Conservation (phyloP, 2,888 invertebrate species). For the Mayetiola destructor region DNA sequence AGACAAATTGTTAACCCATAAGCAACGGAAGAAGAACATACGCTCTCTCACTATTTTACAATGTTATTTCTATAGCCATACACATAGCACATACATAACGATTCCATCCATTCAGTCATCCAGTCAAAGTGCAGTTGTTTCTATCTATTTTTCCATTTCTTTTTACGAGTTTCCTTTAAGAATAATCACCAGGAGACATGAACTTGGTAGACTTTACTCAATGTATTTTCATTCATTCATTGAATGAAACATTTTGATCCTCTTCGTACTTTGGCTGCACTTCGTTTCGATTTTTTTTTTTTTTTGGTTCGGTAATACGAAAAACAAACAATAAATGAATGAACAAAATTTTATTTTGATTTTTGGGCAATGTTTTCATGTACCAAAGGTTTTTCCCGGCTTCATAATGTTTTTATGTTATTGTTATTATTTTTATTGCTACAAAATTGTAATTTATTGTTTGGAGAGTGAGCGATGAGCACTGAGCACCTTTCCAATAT, state of each 20-base stretch:
- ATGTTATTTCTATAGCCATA: neutral
- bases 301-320: neutral
- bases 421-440: slow-evolving; percentile 10
- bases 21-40: slow-evolving; percentile 3
- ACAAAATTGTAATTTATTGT: slow-evolving; percentile 6
- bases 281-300: neutral
- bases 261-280: neutral
- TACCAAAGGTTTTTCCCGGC: neutral
- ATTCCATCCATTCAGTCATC: neutral
- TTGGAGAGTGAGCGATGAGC: neutral
- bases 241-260: neutral
- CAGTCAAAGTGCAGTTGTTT: too few relatives aligned
- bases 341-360: slow-evolving; percentile 6
- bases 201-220: too few relatives aligned
- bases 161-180: too few relatives aligned
- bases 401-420: neutral
- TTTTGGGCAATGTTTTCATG: neutral
- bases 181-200: too few relatives aligned
- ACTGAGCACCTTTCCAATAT: neutral
- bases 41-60: neutral
- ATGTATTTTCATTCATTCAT: neutral
- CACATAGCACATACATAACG: neutral
- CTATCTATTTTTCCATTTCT: too few relatives aligned
- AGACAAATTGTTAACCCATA: neutral
- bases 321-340: slow-evolving; percentile 10